Evolutionary conservation across 2,888 invertebrate species (phyloP).

Genomic region (Tetrapedia diversipes): DNA sequence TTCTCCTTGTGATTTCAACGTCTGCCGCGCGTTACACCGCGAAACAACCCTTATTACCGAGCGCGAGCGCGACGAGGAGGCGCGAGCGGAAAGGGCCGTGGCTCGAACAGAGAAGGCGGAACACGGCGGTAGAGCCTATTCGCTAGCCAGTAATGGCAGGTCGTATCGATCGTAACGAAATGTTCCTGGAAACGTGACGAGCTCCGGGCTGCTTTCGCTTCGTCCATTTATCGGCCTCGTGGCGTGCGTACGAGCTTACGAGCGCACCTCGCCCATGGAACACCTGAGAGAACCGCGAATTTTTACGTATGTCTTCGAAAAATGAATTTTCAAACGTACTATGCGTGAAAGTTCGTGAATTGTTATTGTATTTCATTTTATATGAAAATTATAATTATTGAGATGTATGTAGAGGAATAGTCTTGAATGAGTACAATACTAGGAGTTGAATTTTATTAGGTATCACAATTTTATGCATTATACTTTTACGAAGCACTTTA

Average conservation of each 20-base stretch:
- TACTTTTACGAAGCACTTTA: no score
- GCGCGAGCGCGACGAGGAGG: constrained; percentile 33
- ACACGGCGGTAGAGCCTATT: constrained; percentile 62
- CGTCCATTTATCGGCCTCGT: constrained; percentile 68
- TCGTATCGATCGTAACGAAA: constrained; percentile 76
- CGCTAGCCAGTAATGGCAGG: constrained; percentile 69
- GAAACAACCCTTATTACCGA: constrained; percentile 71
- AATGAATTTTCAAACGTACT: no score
- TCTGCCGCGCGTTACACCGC: constrained; percentile 63
- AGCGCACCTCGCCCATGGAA: constrained; percentile 18
- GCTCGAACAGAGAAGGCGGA: constrained; percentile 37
- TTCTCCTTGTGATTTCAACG: constrained; percentile 66
- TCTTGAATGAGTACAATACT: no score
- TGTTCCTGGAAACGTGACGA: constrained; percentile 74
- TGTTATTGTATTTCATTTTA: no score
- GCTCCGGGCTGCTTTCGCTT: constrained; percentile 68
- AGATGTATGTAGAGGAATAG: no score
- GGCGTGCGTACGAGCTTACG: constrained; percentile 59
- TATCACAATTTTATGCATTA: no score
- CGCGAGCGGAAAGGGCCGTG: constrained; percentile 31
- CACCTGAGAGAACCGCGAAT: constrained; percentile 7
- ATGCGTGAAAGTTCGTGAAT: no score
- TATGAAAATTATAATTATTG: no score
- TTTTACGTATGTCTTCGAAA: not conserved
- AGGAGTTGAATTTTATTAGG: no score